Percentiles rank a stretch among this genome's conserved stretches.
These are phyloP conservation scores for Aphelocoma coerulescens DNA, from an alignment of 2,113 vertebrate genomes.

Conservation along the genomic window DNA sequence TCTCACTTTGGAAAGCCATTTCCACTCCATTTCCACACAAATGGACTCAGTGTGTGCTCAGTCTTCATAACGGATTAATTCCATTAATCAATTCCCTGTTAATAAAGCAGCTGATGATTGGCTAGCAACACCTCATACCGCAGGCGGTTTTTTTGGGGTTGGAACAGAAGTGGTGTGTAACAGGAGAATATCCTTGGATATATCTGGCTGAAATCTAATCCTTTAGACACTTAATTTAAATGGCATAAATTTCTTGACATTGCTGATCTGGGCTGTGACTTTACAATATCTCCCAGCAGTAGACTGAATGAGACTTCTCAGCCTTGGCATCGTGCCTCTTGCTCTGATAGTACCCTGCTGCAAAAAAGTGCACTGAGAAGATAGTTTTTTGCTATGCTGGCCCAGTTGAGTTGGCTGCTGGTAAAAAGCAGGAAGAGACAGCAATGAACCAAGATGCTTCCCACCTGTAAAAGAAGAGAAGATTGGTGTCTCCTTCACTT, in stretches of 20 bases:
- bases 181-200: background rate
- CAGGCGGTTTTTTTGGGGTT: background rate
- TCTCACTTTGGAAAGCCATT: background rate
- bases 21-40: background rate
- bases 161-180: background rate
- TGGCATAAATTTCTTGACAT: background rate
- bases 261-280: background rate
- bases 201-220: background rate
- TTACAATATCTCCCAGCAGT: background rate
- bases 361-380: background rate
- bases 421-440: background rate
- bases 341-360: background rate
- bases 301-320: background rate
- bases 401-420: background rate
- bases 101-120: background rate
- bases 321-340: background rate
- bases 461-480: background rate
- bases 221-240: background rate
- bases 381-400: background rate
- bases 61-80: background rate
- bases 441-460: background rate
- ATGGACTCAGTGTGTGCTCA: background rate
- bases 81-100: background rate
- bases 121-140: background rate
- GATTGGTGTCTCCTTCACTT: background rate